Conservation (phyloP, 2,113 vertebrate genomes). For the Brachypteracias leptosomus region DNA sequence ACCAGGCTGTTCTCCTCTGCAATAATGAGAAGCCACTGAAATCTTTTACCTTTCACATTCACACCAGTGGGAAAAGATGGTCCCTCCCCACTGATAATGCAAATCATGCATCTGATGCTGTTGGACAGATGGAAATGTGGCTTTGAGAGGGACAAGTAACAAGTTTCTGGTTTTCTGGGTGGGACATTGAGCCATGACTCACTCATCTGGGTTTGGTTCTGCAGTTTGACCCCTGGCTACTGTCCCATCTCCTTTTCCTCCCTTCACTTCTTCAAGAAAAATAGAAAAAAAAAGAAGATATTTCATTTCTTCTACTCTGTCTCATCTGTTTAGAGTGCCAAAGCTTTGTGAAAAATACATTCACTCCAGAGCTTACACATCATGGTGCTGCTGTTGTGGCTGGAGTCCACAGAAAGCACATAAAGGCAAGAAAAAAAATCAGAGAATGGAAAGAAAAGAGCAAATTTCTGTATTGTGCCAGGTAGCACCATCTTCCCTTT, state of each 20-base stretch:
- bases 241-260: background rate
- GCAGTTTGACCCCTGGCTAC: background rate
- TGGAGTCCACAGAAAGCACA: background rate
- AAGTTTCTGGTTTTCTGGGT: background rate
- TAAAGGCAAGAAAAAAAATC: background rate
- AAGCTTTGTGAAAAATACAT: background rate
- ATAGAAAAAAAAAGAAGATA: background rate
- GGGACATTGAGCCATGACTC: background rate
- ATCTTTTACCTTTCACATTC: background rate
- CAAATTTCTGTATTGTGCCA: background rate
- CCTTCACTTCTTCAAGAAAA: background rate
- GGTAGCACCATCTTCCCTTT: background rate
- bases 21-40: background rate
- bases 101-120: background rate
- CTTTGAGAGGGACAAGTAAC: background rate
- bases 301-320: background rate
- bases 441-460: background rate
- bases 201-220: background rate
- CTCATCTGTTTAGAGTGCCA: background rate
- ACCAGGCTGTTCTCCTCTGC: background rate
- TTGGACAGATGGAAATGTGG: background rate
- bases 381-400: background rate
- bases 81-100: background rate
- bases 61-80: background rate
- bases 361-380: background rate